phyloP scores from a whole-genome alignment of 2,113 vertebrate species.

The Enhydra lutris region DNA sequence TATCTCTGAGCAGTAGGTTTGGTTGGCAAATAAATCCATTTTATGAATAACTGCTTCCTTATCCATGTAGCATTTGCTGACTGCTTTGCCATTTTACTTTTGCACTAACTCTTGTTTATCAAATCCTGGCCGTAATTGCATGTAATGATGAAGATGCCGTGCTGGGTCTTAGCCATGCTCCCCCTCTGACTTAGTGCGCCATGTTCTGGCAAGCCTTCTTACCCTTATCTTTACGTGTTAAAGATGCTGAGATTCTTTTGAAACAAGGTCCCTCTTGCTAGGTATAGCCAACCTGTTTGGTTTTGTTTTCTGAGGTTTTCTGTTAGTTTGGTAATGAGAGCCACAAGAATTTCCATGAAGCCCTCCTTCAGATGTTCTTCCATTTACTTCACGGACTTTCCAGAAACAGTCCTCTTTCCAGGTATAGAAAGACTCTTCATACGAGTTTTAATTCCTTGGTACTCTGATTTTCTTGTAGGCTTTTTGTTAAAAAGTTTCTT shows the following conservation, averaged over 20 bases:
- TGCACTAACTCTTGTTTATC: not conserved
- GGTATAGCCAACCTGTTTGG: not conserved
- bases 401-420: not conserved
- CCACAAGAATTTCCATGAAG: not conserved
- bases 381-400: not conserved
- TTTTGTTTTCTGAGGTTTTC: not conserved
- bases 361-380: not conserved
- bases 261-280: not conserved
- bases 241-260: not conserved
- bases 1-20: not conserved
- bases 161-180: not conserved
- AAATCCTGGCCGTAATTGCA: not conserved
- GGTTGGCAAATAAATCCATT: not conserved
- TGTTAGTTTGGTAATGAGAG: not conserved
- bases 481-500: slow-evolving; percentile 37
- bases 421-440: not conserved
- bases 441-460: not conserved
- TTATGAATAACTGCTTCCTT: not conserved
- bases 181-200: not conserved
- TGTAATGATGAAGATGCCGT: not conserved
- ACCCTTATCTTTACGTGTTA: not conserved
- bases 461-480: not conserved
- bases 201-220: not conserved
- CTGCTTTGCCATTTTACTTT: not conserved
- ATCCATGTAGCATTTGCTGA: not conserved